A percentile compares a stretch with the other conserved stretches of the same genome.
Evolutionary conservation across 2,797 vertebrate genomes (phyloP).

Genomic region (Arctocebus calabarensis): DNA sequence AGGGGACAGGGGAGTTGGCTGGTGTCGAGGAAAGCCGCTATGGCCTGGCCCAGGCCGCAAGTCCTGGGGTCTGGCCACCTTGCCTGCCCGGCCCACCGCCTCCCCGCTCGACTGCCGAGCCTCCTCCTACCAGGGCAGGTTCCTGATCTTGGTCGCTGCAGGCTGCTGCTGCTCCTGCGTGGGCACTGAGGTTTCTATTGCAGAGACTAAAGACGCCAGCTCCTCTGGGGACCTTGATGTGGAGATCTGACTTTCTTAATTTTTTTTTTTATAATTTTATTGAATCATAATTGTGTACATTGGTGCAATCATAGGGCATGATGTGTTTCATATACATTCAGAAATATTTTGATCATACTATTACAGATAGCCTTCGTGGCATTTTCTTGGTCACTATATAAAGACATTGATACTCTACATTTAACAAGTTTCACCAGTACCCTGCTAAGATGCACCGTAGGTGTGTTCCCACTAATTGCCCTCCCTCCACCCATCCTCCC

Average conservation of each 20-base stretch:
- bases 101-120: not conserved
- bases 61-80: not conserved
- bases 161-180: constrained; percentile 51
- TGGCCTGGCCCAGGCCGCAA: not conserved
- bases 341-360: too few species aligned
- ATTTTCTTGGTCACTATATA: too few species aligned
- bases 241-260: fast-evolving
- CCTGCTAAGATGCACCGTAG: too few species aligned
- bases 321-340: too few species aligned
- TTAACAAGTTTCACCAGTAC: too few species aligned
- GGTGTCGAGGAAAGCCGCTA: not conserved
- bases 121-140: constrained; percentile 94
- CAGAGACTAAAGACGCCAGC: not conserved
- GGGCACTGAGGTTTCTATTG: constrained; percentile 87
- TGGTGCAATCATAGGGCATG: too few species aligned
- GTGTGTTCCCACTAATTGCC: too few species aligned
- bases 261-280: too few species aligned
- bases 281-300: too few species aligned
- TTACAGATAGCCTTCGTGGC: too few species aligned
- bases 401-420: too few species aligned
- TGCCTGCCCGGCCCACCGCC: not conserved
- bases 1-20: not conserved
- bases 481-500: too few species aligned
- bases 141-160: constrained; percentile 84
- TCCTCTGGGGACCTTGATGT: fast-evolving